Conservation (phyloP, 2,113 vertebrate species). For the Gasterosteus nipponicus region DNA sequence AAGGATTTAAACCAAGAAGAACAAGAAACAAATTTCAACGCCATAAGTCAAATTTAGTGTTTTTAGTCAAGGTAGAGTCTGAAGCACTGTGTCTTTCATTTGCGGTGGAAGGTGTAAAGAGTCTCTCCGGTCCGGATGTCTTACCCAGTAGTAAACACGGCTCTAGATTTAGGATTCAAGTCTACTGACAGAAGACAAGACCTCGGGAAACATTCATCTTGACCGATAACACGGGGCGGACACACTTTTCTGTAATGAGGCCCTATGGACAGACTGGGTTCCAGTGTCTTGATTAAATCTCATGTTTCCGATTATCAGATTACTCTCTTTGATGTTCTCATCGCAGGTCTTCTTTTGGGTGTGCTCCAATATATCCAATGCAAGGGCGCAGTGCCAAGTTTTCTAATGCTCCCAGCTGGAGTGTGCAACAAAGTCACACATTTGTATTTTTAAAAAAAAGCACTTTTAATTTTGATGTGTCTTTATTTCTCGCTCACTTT, state of each 20-base stretch:
- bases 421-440: background rate
- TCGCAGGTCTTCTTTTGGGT: constrained; percentile 39
- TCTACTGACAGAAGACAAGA: constrained; percentile 16
- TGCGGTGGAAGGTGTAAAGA: too few species aligned
- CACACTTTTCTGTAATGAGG: constrained; percentile 56
- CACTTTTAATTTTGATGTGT: constrained; percentile 31
- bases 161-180: constrained; percentile 25
- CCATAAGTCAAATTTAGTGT: too few species aligned
- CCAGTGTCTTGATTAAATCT: constrained; percentile 61
- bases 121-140: too few species aligned
- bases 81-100: too few species aligned
- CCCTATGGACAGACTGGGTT: constrained; percentile 55
- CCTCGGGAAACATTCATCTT: constrained; percentile 38
- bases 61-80: too few species aligned
- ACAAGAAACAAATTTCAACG: too few species aligned
- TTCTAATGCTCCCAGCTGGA: background rate
- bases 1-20: too few species aligned
- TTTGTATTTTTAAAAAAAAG: constrained; percentile 13
- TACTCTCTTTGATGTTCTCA: constrained; percentile 53
- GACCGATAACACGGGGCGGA: constrained; percentile 37
- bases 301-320: constrained; percentile 57
- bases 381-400: constrained; percentile 27
- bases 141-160: background rate
- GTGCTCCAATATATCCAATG: constrained; percentile 19
- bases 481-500: constrained; percentile 2